Conservation (phyloP, 2,888 invertebrate species). For the Drosophila acutilabella region DNA sequence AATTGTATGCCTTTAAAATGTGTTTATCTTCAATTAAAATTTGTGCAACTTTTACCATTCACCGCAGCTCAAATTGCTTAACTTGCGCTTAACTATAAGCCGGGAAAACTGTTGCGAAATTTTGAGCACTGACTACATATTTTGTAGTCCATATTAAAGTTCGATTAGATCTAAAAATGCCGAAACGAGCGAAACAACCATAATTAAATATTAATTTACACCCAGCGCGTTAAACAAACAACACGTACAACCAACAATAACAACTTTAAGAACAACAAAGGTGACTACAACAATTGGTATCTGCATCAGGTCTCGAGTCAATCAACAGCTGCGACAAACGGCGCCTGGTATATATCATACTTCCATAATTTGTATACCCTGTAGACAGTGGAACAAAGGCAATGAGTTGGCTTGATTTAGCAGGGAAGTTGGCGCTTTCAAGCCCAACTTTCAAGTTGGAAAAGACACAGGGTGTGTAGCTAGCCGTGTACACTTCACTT, state of each 20-base stretch:
- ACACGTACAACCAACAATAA: conserved; percentile 63
- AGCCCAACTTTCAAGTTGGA: background rate
- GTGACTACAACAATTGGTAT: conserved; percentile 59
- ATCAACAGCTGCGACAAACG: conserved; percentile 60
- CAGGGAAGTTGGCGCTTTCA: too few relatives aligned
- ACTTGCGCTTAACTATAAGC: conserved; percentile 24
- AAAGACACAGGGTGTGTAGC: background rate
- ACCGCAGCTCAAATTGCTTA: conserved; percentile 47
- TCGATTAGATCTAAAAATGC: conserved; percentile 70
- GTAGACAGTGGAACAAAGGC: background rate
- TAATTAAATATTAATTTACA: conserved; percentile 84
- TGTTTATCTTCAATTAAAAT: background rate
- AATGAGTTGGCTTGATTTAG: background rate
- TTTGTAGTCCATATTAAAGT: conserved; percentile 61
- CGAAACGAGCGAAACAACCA: conserved; percentile 58
- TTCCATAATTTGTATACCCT: conserved; percentile 61
- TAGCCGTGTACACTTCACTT: background rate
- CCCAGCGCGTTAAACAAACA: conserved; percentile 78
- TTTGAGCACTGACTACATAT: conserved; percentile 28
- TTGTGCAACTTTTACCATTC: conserved; percentile 1
- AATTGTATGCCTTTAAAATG: background rate
- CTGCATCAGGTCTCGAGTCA: conserved; percentile 66
- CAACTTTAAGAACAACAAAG: conserved; percentile 32
- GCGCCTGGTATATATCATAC: conserved; percentile 60
- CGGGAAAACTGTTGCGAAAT: conserved; percentile 5